Percentiles rank a stretch among this genome's conserved stretches.
phyloP scores from a whole-genome alignment of 2,113 vertebrate species.

The Embiotoca jacksoni region DNA sequence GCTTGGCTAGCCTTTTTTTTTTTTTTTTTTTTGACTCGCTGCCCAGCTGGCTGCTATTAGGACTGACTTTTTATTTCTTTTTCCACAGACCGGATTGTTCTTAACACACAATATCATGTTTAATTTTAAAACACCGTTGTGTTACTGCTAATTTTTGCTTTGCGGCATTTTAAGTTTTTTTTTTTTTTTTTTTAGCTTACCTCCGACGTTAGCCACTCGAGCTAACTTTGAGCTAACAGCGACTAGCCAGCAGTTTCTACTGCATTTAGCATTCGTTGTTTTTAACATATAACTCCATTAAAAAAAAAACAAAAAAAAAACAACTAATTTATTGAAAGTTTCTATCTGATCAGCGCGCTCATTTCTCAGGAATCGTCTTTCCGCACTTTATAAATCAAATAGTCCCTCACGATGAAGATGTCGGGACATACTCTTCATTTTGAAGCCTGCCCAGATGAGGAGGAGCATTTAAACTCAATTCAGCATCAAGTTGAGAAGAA shows the following conservation, averaged over 20 bases:
- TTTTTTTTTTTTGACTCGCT: constrained; percentile 1
- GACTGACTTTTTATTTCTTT: neutral
- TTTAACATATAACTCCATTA: too few species aligned
- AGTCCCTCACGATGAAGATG: neutral
- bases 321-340: too few species aligned
- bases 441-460: too few species aligned
- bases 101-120: fast-evolving
- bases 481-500: neutral
- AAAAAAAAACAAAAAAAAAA: too few species aligned
- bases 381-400: neutral
- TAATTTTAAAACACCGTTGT: neutral
- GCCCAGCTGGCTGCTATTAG: neutral
- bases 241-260: neutral
- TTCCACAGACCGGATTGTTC: too few species aligned
- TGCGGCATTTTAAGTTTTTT: neutral
- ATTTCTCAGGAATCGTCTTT: neutral
- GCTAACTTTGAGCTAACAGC: constrained; percentile 70
- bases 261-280: neutral
- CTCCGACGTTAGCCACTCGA: constrained; percentile 49
- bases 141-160: too few species aligned
- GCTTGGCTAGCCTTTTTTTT: constrained; percentile 48
- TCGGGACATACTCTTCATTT: too few species aligned
- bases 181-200: constrained; percentile 42
- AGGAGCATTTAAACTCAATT: neutral
- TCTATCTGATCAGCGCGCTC: neutral